Evolutionary conservation across 2,797 vertebrate genomes (phyloP), one percentile per base, ranked within the genome.

Genomic region (Hipposideros larvatus): DNA sequence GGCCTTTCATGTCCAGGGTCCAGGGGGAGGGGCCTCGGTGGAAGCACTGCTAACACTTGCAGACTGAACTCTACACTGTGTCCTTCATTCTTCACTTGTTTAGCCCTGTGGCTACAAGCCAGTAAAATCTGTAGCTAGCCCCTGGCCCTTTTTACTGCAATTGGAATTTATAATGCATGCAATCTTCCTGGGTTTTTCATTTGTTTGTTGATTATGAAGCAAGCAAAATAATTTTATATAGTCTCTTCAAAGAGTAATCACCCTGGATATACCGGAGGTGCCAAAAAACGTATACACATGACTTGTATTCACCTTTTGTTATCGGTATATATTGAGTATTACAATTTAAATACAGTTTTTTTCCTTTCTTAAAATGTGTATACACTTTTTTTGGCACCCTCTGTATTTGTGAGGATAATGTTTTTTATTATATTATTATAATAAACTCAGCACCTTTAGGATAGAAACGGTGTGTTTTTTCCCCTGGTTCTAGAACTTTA

Each of bases 171-270:
- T 0, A 70, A 11, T 59, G 74, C 13, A 80, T 51, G n/a, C 37
- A 63, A 28, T 22, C 26, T 65, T 84, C n/a, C 37, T 88, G 8
- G 59, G 59, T 1, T 28, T 10, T 19, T 26, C 28, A 34, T 26
- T 73, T 73, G 11, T 16, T 1, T 19, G 15, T 43, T 80, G 41
- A 65, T 75, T 59, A 68, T 57, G 74, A 78, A 79, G 14, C 41
- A 77, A 41, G 71, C 34, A 77, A 93, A 94, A 83, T 63, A 34
- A 78, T 70, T 90, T 61, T 55, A 87, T 87, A 68, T 66, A 68
- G 48, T 16, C 41, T 59, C 68, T 68, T 87, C 79, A 68, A 96
- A 79, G 57, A 66, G 18, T 5, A 53, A 68, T 93, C 28, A 71
- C 14, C 4, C 24, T 93, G 21, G 43, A 85, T 59, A 26, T 88